Evolutionary conservation across 1,140 invertebrate genomes (phyloP).

Genomic region (Theocolax elegans): DNA sequence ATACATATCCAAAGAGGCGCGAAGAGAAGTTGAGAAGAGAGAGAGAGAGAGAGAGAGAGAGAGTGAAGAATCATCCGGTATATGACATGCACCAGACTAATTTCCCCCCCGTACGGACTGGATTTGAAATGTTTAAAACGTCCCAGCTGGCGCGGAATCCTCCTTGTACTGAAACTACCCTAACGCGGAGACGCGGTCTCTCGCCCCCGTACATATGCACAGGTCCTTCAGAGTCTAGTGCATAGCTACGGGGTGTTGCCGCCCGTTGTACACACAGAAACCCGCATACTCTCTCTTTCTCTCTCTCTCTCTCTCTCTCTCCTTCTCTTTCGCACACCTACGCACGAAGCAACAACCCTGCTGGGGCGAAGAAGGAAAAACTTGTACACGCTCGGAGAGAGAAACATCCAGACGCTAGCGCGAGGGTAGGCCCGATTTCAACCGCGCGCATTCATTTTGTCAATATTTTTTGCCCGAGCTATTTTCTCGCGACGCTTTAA

Average conservation of each 20-base stretch:
- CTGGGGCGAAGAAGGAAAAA: neutral
- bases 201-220: neutral
- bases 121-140: too few relatives aligned
- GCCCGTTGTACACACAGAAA: neutral
- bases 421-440: neutral
- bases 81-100: too few relatives aligned
- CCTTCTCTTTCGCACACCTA: too few relatives aligned
- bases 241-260: constrained; percentile 33
- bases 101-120: too few relatives aligned
- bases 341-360: too few relatives aligned
- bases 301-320: too few relatives aligned
- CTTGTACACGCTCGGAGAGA: neutral
- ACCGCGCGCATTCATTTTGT: constrained; percentile 12
- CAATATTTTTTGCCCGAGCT: constrained; percentile 2
- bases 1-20: too few relatives aligned
- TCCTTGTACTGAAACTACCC: too few relatives aligned
- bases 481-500: neutral
- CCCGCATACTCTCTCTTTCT: too few relatives aligned
- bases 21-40: too few relatives aligned
- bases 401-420: constrained; percentile 23
- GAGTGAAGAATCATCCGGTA: neutral
- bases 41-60: neutral
- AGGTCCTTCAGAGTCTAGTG: constrained; percentile 29
- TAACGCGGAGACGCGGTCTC: neutral
- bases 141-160: too few relatives aligned